A percentile compares a stretch with the other conserved stretches of the same genome.
Conservation (phyloP, 1,140 invertebrate species). For the Saccostrea cuccullata region DNA sequence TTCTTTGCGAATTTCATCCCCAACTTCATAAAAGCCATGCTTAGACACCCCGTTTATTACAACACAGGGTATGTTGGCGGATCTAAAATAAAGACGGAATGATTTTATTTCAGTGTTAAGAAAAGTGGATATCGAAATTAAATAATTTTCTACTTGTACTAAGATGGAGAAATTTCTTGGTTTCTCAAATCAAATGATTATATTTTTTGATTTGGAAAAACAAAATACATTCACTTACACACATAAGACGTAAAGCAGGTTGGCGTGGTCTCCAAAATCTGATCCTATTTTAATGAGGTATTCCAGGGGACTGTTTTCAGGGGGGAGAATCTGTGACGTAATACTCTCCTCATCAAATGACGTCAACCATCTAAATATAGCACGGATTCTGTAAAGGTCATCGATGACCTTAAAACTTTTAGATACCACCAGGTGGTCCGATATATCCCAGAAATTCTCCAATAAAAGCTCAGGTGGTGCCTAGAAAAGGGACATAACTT, state of each 20-base stretch:
- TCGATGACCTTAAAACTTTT: conserved; percentile 48
- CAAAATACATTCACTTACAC: conserved; percentile 22
- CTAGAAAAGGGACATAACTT: background rate
- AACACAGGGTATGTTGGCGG: conserved; percentile 48
- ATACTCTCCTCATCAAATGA: conserved; percentile 46
- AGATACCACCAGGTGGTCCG: conserved; percentile 43
- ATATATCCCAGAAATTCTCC: conserved; percentile 45
- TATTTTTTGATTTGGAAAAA: too few species aligned
- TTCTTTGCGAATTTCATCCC: conserved; percentile 40
- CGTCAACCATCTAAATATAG: conserved; percentile 47
- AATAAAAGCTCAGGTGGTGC: conserved; percentile 45
- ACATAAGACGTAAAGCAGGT: conserved; percentile 47
- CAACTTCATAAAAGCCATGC: conserved; percentile 47
- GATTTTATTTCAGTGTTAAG: too few species aligned
- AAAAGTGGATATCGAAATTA: too few species aligned
- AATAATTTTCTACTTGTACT: too few species aligned
- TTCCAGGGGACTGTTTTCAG: conserved; percentile 44
- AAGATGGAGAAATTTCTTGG: too few species aligned
- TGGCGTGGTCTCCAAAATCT: conserved; percentile 48
- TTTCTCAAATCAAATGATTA: too few species aligned
- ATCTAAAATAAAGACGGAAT: background rate
- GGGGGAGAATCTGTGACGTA: conserved; percentile 41
- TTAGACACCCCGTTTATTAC: conserved; percentile 45
- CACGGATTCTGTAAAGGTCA: conserved; percentile 41
- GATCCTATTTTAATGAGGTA: conserved; percentile 46